Evolutionary conservation across 2,797 vertebrate genomes (phyloP).

Genomic region (Botia kubotai): DNA sequence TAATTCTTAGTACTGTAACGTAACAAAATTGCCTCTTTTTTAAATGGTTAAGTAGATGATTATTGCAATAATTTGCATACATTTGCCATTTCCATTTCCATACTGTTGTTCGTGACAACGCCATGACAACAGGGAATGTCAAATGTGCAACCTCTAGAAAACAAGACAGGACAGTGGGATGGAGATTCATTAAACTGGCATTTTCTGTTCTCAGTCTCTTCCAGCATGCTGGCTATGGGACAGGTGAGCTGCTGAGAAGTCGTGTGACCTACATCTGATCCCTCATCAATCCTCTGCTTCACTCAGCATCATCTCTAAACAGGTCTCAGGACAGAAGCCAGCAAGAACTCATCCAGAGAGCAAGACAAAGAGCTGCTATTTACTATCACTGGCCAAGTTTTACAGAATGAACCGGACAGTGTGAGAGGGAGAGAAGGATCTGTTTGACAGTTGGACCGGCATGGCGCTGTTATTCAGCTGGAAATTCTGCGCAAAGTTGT

Average conservation of each 20-base stretch:
- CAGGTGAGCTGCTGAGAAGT: slow-evolving; percentile 53
- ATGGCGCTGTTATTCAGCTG: not conserved
- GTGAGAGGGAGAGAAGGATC: not conserved
- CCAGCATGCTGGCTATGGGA: not conserved
- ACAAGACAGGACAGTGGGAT: not conserved
- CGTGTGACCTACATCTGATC: slow-evolving; percentile 69
- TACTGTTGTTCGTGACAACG: not conserved
- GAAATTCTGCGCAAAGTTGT: not conserved
- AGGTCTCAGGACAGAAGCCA: slow-evolving; percentile 43
- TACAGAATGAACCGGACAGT: slow-evolving; percentile 17
- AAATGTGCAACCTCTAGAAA: not conserved
- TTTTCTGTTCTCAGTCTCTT: slow-evolving; percentile 43
- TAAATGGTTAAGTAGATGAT: too few species aligned
- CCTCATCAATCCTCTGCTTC: slow-evolving; percentile 72
- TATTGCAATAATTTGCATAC: too few species aligned
- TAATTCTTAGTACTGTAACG: not conserved
- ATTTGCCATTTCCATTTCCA: slow-evolving; percentile 4
- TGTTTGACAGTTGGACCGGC: slow-evolving; percentile 6
- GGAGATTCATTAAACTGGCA: slow-evolving; percentile 11
- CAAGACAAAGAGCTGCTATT: slow-evolving; percentile 51
- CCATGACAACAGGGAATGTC: not conserved
- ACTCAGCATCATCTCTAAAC: slow-evolving; percentile 65
- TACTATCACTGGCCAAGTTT: slow-evolving; percentile 39
- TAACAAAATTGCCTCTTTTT: too few species aligned
- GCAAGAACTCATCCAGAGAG: slow-evolving; percentile 43